Evolutionary conservation across 2,113 vertebrate genomes (phyloP), one percentile per base, ranked within the genome.

Genomic region (Dicrurus megarhynchus): DNA sequence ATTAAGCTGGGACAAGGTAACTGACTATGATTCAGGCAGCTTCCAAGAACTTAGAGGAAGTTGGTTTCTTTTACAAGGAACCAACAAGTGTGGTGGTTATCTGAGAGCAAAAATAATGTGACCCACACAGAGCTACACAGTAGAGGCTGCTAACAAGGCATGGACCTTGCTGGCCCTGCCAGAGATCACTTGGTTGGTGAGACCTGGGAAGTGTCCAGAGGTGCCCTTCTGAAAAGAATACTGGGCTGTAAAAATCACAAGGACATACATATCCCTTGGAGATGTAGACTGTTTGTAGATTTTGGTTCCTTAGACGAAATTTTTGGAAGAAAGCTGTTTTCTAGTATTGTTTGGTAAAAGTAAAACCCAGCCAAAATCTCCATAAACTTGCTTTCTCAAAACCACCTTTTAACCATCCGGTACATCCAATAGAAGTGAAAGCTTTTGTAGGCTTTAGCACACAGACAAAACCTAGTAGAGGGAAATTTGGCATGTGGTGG

Each of bases 101-200:
- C 4, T 3, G 47, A 75, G 23, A 30, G 20, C 8, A 84, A 82
- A 89, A 53, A 39, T 22, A 46, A 53, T 0, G 3, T 32, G 35
- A 70, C 28, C 4, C 3, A 17, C 1, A 6, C 10, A 53, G 8
- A 60, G 4, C 19, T 7, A 39, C 0, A 4, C 6, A 49, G n/a
- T 10, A 53, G 41, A 32, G 30, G 22, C 53, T 59, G 61, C 41
- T 42, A 9, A 12, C 6, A 24, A 47, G 37, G 41, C 53, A 76
- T 14, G 20, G 28, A 56, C 19, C 42, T 50, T 53, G 26, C 35
- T 23, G 35, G 4, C n/a, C 37, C 32, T 23, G 19, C 8, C 2
- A 7, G n/a, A 33, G 9, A 60, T 27, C 21, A 8, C 24, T 33
- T 16, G 8, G 14, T 7, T 79, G 75, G 18, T 10, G 26, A 90